Percentiles rank a stretch among this genome's conserved stretches.
These are phyloP conservation scores for Pocota personata DNA, from an alignment of 2,888 invertebrate genomes.

Conservation along the genomic window DNA sequence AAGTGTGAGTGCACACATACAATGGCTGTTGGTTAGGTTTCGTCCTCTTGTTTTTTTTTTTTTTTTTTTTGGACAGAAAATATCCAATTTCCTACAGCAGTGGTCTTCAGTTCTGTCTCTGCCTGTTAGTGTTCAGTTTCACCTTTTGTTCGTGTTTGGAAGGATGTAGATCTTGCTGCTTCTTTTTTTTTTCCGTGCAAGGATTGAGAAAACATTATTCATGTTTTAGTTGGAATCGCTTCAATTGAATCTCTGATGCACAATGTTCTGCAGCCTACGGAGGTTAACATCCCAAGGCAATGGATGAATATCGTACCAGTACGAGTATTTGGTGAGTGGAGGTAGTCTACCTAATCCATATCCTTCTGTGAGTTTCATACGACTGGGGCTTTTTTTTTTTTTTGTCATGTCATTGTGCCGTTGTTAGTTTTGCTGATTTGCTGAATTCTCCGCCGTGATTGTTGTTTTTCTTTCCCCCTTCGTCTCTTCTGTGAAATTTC, in stretches of 20 bases:
- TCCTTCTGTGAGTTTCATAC: conserved; percentile 6
- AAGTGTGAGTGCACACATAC: conserved; percentile 39
- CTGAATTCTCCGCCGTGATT: conserved; percentile 66
- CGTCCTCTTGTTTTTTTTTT: neutral
- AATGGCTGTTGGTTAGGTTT: neutral
- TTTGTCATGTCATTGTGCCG: conserved; percentile 52
- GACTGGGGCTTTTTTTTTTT: neutral
- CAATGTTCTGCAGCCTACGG: conserved; percentile 46
- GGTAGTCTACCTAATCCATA: conserved; percentile 58
- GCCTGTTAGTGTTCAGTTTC: conserved; percentile 47
- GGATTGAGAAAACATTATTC: conserved; percentile 64
- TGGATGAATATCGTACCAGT: neutral
- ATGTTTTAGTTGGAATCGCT: conserved; percentile 64
- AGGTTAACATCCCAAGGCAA: neutral
- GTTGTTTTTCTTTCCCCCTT: conserved; percentile 46
- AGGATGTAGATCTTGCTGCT: conserved; percentile 28
- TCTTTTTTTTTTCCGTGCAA: conserved; percentile 14
- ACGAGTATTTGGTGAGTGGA: conserved; percentile 17
- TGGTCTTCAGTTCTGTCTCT: neutral
- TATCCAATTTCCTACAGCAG: conserved; percentile 51
- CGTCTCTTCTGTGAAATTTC: neutral
- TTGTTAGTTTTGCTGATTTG: conserved; percentile 72
- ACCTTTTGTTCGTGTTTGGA: conserved; percentile 46
- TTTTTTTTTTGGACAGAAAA: conserved; percentile 1
- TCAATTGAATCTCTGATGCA: conserved; percentile 59